These are phyloP conservation scores for Ormyrus pomaceus DNA, from an alignment of 2,888 invertebrate genomes.

Conservation along the genomic window DNA sequence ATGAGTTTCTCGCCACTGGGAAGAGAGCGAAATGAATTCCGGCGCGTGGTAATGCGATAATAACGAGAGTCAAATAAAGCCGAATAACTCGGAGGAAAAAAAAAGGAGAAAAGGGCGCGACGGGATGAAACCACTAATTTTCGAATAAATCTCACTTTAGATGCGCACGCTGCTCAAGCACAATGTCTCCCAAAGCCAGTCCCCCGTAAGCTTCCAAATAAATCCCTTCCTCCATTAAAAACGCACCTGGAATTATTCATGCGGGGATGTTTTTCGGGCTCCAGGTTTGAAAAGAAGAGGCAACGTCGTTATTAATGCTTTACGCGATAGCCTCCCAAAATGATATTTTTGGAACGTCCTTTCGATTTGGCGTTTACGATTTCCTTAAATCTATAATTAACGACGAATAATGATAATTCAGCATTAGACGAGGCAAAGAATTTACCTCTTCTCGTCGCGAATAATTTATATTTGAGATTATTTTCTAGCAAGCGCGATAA, in stretches of 20 bases:
- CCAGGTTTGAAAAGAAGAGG: neutral
- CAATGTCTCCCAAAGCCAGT: neutral
- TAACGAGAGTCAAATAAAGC: conserved; percentile 19
- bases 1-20: neutral
- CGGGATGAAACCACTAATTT: conserved; percentile 16
- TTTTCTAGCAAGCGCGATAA: neutral
- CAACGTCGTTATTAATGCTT: conserved; percentile 18
- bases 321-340: neutral
- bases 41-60: neutral
- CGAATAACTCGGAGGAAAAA: conserved; percentile 1
- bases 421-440: neutral
- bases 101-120: neutral
- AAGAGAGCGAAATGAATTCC: neutral
- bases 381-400: neutral
- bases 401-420: neutral
- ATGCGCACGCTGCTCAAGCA: neutral
- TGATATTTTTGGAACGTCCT: conserved; percentile 19
- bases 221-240: neutral
- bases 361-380: neutral
- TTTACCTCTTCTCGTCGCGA: too few species aligned
- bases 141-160: conserved; percentile 33
- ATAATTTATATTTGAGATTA: too few species aligned
- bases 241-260: conserved; percentile 11
- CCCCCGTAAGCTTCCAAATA: conserved; percentile 13
- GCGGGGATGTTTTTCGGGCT: neutral